Evolutionary conservation across 2,113 vertebrate species (phyloP), one percentile per base, ranked within the genome.

Genomic region (Poecile atricapillus): DNA sequence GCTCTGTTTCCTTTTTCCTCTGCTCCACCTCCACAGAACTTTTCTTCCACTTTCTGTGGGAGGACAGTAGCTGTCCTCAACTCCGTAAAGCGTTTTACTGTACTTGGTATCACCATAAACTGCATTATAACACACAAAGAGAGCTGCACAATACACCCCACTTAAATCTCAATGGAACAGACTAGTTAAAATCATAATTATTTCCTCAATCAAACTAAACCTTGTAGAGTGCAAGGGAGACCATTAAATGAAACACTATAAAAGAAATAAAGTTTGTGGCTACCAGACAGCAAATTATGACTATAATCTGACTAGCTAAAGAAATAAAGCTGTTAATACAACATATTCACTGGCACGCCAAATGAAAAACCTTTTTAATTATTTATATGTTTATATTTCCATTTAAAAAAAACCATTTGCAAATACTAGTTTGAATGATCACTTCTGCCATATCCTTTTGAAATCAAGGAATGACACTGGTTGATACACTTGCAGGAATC

Each of bases 151-250:
- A 84, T 59, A 5, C 55, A 41, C 47, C 13, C 78, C 90, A 77
- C 94, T 94, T 78, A 75, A 96, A 75, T 65, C 94, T 85, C 69
- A 2, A 50, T 44, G 93, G 92, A 94, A 73, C 83, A 82, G 53
- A 93, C 83, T 79, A 73, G 91, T 97, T 97, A 96, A 93, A 95
- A 90, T 80, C 86, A 55, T 73, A 92, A 92, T 92, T 85, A 91
- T 95, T 97, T 96, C 92, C 92, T 93, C 92, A 89, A 67, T 92
- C 96, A 93, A 87, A 85, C 85, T 90, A 92, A 89, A 96, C 65
- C 77, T 81, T 44, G 74, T 88, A 78, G 92, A 93, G 76, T 62
- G 84, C 93, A 89, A 92, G 79, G 86, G 94, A 96, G 96, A 86
- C 94, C 67, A 93, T 92, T 97, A 94, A 97, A 92, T 27, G 81